Conservation (phyloP, 1,140 invertebrate genomes). For the Drosophila cardini region DNA sequence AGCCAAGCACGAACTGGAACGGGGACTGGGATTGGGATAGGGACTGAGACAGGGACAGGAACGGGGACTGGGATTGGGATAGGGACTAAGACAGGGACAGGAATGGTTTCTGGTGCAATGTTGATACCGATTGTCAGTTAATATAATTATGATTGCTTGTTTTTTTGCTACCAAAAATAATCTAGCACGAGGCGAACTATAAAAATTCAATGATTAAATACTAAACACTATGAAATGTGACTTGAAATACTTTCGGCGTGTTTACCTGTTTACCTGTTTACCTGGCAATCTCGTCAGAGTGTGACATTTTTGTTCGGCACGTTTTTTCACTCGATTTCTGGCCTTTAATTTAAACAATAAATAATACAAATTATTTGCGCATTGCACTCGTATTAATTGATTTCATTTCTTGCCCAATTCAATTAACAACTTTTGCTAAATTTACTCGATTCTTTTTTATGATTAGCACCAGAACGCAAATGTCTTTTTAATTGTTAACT, state of each 20-base stretch:
- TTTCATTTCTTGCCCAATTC: conserved; percentile 55
- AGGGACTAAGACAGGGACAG: too few relatives aligned
- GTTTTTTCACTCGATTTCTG: conserved; percentile 31
- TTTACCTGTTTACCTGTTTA: not conserved
- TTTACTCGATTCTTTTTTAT: conserved; percentile 46
- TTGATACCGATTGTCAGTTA: conserved; percentile 46
- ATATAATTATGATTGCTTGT: conserved; percentile 46
- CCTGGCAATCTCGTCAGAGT: conserved; percentile 25
- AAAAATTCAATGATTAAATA: conserved; percentile 43
- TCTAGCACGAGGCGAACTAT: conserved; percentile 43
- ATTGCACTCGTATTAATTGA: conserved; percentile 37
- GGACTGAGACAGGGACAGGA: not conserved
- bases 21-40: conserved; percentile 2
- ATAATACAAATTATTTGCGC: conserved; percentile 44
- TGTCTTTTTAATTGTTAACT: conserved; percentile 65
- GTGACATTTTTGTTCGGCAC: conserved; percentile 45
- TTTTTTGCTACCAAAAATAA: conserved; percentile 37
- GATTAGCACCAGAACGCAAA: conserved; percentile 60
- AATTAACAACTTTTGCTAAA: conserved; percentile 65
- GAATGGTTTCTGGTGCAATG: not conserved
- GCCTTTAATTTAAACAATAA: conserved; percentile 52
- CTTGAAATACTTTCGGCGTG: conserved; percentile 1
- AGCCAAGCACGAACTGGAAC: conserved; percentile 7
- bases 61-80: not conserved
- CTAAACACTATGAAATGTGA: conserved; percentile 47